These are phyloP conservation scores for Lacanobia wlatinum DNA, from an alignment of 2,888 invertebrate genomes.

Conservation along the genomic window DNA sequence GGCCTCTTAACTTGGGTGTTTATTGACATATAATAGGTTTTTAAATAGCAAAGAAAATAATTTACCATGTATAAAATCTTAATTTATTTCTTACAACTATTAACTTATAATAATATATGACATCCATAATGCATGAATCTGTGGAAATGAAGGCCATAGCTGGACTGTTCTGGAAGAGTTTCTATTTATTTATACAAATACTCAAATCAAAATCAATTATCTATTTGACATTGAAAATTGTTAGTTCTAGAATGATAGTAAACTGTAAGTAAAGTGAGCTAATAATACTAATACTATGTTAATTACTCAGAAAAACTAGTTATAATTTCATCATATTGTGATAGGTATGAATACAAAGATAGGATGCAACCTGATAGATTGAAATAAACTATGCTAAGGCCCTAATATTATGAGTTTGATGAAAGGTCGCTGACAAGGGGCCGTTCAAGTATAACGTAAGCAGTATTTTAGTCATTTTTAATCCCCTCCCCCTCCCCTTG, in stretches of 20 bases:
- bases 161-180: background rate
- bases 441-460: too few relatives aligned
- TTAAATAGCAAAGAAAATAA: background rate
- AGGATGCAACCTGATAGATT: background rate
- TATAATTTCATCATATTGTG: background rate
- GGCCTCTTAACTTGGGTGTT: too few relatives aligned
- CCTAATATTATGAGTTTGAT: background rate
- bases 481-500: too few relatives aligned
- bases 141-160: constrained; percentile 3
- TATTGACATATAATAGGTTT: background rate
- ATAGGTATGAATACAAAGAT: background rate
- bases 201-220: background rate
- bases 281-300: background rate
- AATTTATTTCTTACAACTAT: constrained; percentile 53
- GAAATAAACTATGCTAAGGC: background rate
- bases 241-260: background rate
- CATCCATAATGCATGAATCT: constrained; percentile 3
- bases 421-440: too few relatives aligned
- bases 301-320: background rate
- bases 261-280: too few relatives aligned
- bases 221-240: background rate
- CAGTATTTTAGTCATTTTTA: too few relatives aligned
- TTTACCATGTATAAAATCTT: constrained; percentile 33
- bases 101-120: constrained; percentile 26
- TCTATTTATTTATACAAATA: background rate